A percentile compares a stretch with the other conserved stretches of the same genome.
Evolutionary conservation across 2,113 vertebrate species (phyloP).

Genomic region (Oceanites oceanicus): DNA sequence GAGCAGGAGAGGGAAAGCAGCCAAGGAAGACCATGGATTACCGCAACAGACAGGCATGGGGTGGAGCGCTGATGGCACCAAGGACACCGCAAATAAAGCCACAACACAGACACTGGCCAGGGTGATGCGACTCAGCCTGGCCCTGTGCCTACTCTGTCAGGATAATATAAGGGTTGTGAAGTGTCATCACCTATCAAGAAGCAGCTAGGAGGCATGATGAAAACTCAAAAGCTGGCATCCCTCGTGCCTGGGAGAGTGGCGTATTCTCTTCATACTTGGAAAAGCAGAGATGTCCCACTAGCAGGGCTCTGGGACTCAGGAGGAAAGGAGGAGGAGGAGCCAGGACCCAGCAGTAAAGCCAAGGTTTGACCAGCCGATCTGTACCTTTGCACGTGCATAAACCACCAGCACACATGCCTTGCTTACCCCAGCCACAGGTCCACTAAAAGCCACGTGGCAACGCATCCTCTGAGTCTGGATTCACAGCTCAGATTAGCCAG

Average conservation of each 20-base stretch:
- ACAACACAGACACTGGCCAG: neutral
- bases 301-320: neutral
- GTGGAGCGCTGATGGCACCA: fast-evolving
- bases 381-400: neutral
- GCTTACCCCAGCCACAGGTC: neutral
- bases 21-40: neutral
- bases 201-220: neutral
- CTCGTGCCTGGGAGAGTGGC: fast-evolving
- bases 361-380: neutral
- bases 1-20: neutral
- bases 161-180: neutral
- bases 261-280: neutral
- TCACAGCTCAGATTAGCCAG: neutral
- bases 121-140: neutral
- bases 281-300: neutral
- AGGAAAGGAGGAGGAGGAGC: neutral
- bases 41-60: neutral
- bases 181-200: neutral
- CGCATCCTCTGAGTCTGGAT: fast-evolving
- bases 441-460: neutral
- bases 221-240: neutral
- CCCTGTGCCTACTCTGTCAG: neutral
- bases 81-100: neutral
- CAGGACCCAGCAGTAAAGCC: neutral
- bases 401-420: neutral